phyloP scores from a whole-genome alignment of 2,888 invertebrate genomes.

The Zelleria hepariella region DNA sequence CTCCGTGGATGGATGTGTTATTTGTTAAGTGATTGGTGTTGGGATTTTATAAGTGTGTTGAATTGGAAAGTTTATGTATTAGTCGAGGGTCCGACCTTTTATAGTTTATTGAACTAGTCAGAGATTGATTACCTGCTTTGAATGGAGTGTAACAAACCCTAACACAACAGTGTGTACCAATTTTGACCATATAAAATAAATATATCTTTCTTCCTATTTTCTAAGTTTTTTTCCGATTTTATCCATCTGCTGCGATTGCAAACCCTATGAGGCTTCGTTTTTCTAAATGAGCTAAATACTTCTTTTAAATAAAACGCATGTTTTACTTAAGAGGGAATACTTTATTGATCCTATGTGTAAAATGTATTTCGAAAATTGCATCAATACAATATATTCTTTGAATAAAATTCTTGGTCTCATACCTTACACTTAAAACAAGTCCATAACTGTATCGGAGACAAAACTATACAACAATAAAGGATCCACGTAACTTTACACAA shows the following conservation, averaged over 20 bases:
- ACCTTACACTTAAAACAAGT: constrained; percentile 59
- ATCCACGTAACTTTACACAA: constrained; percentile 46
- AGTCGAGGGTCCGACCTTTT: too few relatives aligned
- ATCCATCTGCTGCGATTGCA: not conserved
- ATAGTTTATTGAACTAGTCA: too few relatives aligned
- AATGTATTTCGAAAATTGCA: constrained; percentile 69
- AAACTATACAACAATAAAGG: constrained; percentile 10
- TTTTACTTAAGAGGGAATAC: constrained; percentile 43
- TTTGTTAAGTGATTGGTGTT: not conserved
- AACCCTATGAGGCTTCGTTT: too few relatives aligned
- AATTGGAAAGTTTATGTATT: not conserved
- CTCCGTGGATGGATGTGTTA: not conserved
- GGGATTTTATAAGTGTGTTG: not conserved
- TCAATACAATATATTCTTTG: constrained; percentile 64
- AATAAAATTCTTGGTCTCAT: constrained; percentile 67
- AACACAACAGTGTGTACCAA: not conserved
- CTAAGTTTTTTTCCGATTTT: not conserved
- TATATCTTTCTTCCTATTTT: not conserved
- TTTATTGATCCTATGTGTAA: constrained; percentile 71
- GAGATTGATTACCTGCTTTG: too few relatives aligned
- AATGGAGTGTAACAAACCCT: not conserved
- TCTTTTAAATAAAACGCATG: not conserved
- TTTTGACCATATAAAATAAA: not conserved
- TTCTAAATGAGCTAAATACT: too few relatives aligned
- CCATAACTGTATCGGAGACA: constrained; percentile 40